Evolutionary conservation across 1,140 invertebrate genomes (phyloP), one percentile per base, ranked within the genome.

Genomic region (Anoplolepis gracilipes): DNA sequence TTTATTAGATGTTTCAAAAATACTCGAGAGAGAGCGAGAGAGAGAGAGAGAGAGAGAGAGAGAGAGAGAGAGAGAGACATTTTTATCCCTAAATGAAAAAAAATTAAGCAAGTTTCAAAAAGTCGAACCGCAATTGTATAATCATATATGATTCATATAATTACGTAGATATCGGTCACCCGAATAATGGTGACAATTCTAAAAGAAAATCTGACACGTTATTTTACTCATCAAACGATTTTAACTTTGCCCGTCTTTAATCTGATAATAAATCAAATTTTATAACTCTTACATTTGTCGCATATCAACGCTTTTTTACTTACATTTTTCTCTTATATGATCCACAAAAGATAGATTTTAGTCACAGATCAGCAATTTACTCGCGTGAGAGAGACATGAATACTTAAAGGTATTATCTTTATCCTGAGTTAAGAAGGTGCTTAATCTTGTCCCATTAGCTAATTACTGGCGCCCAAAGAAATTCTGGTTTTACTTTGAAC

Each of bases 371-470:
- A 73, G 70, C 42, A 75, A 65, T 77, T 77, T 77, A 49, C 25
- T 62, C 25, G 59, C 25, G 46, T 42, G 81, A 42, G 39, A 42
- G 8, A 42, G 39, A 84, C 39, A 19, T 57, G 59, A 84, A 77
- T 84, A 77, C 61, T 84, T 76, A 84, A 77, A 64, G 28, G 30
- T 77, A 84, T 84, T 84, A 73, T 61, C 67, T 84, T 73, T 75
- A 62, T 30, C 28, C 36, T 22, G 6, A 7, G 49, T 59, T 75
- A 76, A 65, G 69, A 64, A 53, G 59, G 39, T 59, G 53, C 39
- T 85, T 85, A 85, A 85, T 85, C 64, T 81, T 62, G 28, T 79
- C 42, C 84, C 84, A 85, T 85, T 85, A 85, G 84, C 76, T 85
- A 85, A 85, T 85, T 85, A 85, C 76, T 25, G 53, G 81, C 42